These are phyloP conservation scores for Eublepharis macularius DNA, from an alignment of 2,113 vertebrate genomes.

Conservation along the genomic window DNA sequence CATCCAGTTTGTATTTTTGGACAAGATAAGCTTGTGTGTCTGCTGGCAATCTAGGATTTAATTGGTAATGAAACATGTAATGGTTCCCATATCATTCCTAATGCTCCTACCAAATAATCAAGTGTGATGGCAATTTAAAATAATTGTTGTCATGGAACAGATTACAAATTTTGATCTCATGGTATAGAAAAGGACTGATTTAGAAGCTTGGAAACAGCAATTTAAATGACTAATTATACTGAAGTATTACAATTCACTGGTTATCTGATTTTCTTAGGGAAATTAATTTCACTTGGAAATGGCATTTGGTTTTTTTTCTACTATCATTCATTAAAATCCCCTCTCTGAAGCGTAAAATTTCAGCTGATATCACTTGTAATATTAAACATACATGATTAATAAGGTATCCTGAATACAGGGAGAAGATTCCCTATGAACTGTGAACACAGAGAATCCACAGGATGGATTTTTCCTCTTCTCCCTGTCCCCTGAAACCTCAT, in stretches of 20 bases:
- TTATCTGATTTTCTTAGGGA: neutral
- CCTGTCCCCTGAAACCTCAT: no score
- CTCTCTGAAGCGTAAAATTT: neutral
- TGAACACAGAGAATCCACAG: neutral
- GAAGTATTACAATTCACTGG: neutral
- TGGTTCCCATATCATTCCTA: slow-evolving; percentile 75
- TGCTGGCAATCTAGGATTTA: slow-evolving; percentile 69
- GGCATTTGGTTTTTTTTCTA: neutral
- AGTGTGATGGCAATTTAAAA: slow-evolving; percentile 68
- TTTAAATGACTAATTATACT: slow-evolving; percentile 31
- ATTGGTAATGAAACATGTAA: slow-evolving; percentile 70
- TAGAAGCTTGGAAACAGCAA: slow-evolving; percentile 26
- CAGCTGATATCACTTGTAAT: neutral
- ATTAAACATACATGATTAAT: neutral
- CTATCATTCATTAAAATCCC: neutral
- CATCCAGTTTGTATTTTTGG: slow-evolving; percentile 77
- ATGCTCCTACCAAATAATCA: slow-evolving; percentile 69
- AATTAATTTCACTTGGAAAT: neutral
- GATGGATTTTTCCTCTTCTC: no score
- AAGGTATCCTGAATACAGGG: neutral
- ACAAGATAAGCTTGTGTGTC: slow-evolving; percentile 72
- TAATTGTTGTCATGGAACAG: slow-evolving; percentile 68
- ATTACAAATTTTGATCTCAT: slow-evolving; percentile 38
- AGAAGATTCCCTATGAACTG: neutral
- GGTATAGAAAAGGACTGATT: neutral